Conservation (phyloP, 2,113 vertebrate species). For the Limnothrissa miodon region DNA sequence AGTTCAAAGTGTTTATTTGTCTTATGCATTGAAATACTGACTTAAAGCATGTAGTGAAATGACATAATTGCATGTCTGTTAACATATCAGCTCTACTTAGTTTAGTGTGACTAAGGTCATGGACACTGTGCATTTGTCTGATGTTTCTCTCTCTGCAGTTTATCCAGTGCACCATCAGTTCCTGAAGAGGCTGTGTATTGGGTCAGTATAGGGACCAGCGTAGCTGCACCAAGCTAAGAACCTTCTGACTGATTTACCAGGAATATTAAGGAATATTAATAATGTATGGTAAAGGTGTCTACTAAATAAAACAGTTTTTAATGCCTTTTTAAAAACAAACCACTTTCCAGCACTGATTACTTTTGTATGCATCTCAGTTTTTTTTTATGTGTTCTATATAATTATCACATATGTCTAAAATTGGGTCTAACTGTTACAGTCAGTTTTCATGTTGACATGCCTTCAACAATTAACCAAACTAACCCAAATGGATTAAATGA, state of each 20-base stretch:
- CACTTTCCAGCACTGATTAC: too few species aligned
- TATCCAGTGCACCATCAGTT: constrained; percentile 69
- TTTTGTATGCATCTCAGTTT: not conserved
- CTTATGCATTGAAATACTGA: too few species aligned
- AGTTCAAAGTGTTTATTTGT: too few species aligned
- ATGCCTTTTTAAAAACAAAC: not conserved
- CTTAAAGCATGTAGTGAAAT: too few species aligned
- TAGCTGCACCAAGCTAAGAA: not conserved
- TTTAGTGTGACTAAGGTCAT: not conserved
- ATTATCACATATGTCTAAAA: not conserved
- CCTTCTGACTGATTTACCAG: not conserved
- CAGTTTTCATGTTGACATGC: not conserved
- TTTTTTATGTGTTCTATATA: not conserved
- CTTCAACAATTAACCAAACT: not conserved
- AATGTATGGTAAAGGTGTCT: not conserved
- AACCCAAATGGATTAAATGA: not conserved
- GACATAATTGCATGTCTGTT: not conserved
- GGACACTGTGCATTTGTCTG: not conserved
- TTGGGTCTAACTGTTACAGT: not conserved
- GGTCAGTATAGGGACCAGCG: not conserved
- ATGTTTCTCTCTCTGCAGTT: constrained; percentile 57
- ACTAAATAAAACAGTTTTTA: not conserved
- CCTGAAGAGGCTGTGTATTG: constrained; percentile 47
- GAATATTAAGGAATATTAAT: not conserved
- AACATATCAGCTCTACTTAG: not conserved